These are phyloP conservation scores for Osedax fenrisi DNA, from an alignment of 2,888 invertebrate species.

Conservation along the genomic window DNA sequence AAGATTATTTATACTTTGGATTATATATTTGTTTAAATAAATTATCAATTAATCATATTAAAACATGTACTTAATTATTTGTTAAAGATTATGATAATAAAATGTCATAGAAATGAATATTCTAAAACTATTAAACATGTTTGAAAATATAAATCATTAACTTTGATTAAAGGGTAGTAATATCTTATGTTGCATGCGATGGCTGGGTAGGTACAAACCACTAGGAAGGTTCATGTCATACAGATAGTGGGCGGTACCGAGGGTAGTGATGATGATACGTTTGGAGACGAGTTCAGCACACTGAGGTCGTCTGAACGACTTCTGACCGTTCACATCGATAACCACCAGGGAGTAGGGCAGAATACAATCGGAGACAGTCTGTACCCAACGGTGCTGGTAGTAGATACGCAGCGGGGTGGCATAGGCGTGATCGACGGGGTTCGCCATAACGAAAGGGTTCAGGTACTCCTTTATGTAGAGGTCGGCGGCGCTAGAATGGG, in stretches of 20 bases:
- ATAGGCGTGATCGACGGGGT: constrained; percentile 58
- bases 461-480: constrained; percentile 72
- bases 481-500: constrained; percentile 61
- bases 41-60: too few species aligned
- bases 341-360: constrained; percentile 59
- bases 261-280: constrained; percentile 66
- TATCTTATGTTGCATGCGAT: too few species aligned
- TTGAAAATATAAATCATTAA: too few species aligned
- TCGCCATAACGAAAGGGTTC: constrained; percentile 62
- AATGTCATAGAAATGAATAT: too few species aligned
- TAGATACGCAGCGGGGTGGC: constrained; percentile 66
- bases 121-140: too few species aligned
- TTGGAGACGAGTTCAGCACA: constrained; percentile 44
- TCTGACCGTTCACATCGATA: constrained; percentile 41
- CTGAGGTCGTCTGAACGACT: constrained; percentile 38
- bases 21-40: too few species aligned
- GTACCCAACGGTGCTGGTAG: constrained; percentile 67
- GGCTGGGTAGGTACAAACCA: too few species aligned
- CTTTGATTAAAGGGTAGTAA: too few species aligned
- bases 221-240: constrained; percentile 58
- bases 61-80: too few species aligned
- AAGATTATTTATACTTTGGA: too few species aligned
- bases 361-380: constrained; percentile 64
- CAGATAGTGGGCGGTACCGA: constrained; percentile 66
- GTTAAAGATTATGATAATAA: too few species aligned